Base-by-base conservation (phyloP, 2,888 invertebrate genomes). In the Meganola albula region DNA sequence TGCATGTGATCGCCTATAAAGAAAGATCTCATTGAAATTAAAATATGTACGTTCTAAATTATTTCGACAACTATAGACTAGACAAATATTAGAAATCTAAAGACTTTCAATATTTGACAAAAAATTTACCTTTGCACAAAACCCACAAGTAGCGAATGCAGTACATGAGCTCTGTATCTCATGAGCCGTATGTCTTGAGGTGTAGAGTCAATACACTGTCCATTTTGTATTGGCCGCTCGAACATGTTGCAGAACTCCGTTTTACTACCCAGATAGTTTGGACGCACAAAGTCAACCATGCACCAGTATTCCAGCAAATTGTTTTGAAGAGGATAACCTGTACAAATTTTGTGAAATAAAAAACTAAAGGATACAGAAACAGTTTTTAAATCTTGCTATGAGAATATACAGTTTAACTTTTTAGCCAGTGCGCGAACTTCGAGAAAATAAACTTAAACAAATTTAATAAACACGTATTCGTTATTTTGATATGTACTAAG, bases 211-310 rank as follows among this genome's bases (percentile, higher is more conserved):
- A 96, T 93, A 75, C 98, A 99, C 77, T 98, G 98, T 0, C 99
- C 99, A 72, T 99, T 99, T 77, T 96, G 97, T 54, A 99, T 99
- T 0, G 99, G 99, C 8, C 98, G 88, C 69, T 99, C 99, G 71
- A 99, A 99, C 97, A 98, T 98, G 71, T 98, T 98, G 62, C 95
- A 93, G 74, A 99, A 99, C 74, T 99, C 98, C 0, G 96, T 95
- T 74, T 97, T 96, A 11, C 95, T 95, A 37, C 99, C 99, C 21
- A 99, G 88, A 76, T 97, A 99, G 82, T 97, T 98, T 0, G 99
- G 99, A 11, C 99, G 89, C 0, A 99, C 98, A 77, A 99, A 99
- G 71, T 99, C 98, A 1, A 98, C 98, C 98, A 98, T 98, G 68
- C 98, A 98, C 97, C 97, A 98, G 72, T 98, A 98, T 67, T 96